phyloP scores from a whole-genome alignment of 1,140 invertebrate genomes.

The Euura saliciscinereae region DNA sequence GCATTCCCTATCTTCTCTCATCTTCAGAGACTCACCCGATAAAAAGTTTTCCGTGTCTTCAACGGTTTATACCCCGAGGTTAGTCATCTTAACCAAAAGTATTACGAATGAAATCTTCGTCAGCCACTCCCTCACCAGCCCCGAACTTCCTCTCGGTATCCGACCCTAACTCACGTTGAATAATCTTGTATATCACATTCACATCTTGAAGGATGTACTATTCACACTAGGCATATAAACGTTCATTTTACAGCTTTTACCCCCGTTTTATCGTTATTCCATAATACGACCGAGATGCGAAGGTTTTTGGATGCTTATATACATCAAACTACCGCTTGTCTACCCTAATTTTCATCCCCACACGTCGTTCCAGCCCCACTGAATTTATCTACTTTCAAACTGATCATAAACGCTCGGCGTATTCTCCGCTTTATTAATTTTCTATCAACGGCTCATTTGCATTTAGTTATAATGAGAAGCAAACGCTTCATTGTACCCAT shows the following conservation, averaged over 20 bases:
- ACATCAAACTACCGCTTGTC: no score
- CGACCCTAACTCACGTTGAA: not conserved
- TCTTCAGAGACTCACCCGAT: not conserved
- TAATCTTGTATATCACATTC: not conserved
- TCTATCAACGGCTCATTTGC: not conserved
- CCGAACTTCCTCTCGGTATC: not conserved
- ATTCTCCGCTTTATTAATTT: not conserved
- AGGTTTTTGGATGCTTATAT: no score
- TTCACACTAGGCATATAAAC: conserved; percentile 21
- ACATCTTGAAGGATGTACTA: conserved; percentile 17
- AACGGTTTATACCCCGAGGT: conserved; percentile 4
- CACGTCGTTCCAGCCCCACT: no score
- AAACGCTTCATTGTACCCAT: not conserved
- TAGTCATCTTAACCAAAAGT: conserved; percentile 7
- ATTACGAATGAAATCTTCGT: conserved; percentile 1
- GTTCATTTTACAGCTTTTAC: not conserved
- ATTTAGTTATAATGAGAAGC: not conserved
- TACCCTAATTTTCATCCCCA: no score
- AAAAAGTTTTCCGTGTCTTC: not conserved
- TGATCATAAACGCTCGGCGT: no score
- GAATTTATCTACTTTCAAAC: no score
- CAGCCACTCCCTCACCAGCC: not conserved
- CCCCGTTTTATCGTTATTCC: not conserved
- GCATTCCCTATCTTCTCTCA: not conserved
- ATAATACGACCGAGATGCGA: not conserved